Conservation (phyloP, 2,888 invertebrate genomes). For the Linnaemya tessellans region DNA sequence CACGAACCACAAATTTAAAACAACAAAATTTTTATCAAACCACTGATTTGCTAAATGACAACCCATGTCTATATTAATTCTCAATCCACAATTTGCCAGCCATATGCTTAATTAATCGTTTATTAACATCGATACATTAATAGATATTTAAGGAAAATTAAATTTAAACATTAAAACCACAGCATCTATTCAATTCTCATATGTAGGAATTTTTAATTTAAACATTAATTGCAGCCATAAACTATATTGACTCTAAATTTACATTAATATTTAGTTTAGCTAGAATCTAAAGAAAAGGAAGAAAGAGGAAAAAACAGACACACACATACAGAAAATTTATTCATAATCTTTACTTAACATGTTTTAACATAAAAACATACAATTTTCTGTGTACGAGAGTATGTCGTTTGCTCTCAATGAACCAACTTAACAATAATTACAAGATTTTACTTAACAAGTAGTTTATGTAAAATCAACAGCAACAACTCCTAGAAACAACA, state of each 20-base stretch:
- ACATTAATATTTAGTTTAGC: constrained; percentile 7
- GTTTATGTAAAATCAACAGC: constrained; percentile 63
- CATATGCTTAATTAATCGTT: not conserved
- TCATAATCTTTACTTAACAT: constrained; percentile 57
- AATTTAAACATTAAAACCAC: not conserved
- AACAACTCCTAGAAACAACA: constrained; percentile 49
- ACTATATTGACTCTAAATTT: not conserved
- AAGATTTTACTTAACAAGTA: constrained; percentile 62
- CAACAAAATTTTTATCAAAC: no score
- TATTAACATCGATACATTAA: not conserved
- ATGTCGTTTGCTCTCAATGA: constrained; percentile 33
- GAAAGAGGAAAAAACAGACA: no score
- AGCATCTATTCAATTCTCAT: not conserved
- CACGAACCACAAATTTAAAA: no score
- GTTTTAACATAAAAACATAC: constrained; percentile 41
- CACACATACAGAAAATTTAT: constrained; percentile 59
- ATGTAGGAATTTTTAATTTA: not conserved
- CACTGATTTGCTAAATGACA: no score
- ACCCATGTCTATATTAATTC: no score
- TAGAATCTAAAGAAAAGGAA: not conserved
- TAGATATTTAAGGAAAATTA: not conserved
- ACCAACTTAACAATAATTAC: constrained; percentile 66
- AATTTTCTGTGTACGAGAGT: constrained; percentile 12
- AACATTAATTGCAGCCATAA: not conserved
- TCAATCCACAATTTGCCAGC: not conserved